Evolutionary conservation across 2,888 invertebrate species (phyloP), one percentile per base, ranked within the genome.

Genomic region (Celastrina argiolus): DNA sequence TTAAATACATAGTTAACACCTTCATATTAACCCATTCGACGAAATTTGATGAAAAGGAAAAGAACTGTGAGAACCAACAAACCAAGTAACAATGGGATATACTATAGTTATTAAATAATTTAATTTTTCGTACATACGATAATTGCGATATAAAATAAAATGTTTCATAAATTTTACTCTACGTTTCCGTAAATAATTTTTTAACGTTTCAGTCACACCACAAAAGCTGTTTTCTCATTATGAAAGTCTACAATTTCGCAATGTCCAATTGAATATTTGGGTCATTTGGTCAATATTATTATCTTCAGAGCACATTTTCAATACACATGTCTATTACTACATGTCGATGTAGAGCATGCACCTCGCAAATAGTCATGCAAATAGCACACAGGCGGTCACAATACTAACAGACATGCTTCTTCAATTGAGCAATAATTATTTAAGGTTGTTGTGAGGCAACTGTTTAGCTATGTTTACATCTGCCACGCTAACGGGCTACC

Each of bases 351-450:
- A 34, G 34, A 34, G 16, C 16, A 34, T 31, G 18, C 34, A 59
- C 28, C 14, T 59, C 22, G 36, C 67, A 69, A 67, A 70, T 67
- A 56, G 63, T 66, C 42, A 56, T 63, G 65, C 39, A 66, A 61
- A 66, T 22, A 22, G 39, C 67, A 69, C 66, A 66, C 64, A 64
- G 67, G 22, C 63, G 28, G 36, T n/a, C 58, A 64, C 67, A 66
- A 67, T 67, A n/a, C 65, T 67, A 69, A 63, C 69, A 69, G 56
- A 63, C 14, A 14, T 41, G 65, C 63, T 64, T 58, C 66, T 67
- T 63, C 68, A 67, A 71, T 71, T 67, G 67, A 26, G 28, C 31
- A 18, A 36, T 66, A 41, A 63, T 51, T 68, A 66, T 61, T 61
- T 63, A 67, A 64, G 64, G 56, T 64, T 39, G 34, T 51, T 18